Evolutionary conservation across 2,113 vertebrate genomes (phyloP).

Genomic region (Psittacula cyanocephala): DNA sequence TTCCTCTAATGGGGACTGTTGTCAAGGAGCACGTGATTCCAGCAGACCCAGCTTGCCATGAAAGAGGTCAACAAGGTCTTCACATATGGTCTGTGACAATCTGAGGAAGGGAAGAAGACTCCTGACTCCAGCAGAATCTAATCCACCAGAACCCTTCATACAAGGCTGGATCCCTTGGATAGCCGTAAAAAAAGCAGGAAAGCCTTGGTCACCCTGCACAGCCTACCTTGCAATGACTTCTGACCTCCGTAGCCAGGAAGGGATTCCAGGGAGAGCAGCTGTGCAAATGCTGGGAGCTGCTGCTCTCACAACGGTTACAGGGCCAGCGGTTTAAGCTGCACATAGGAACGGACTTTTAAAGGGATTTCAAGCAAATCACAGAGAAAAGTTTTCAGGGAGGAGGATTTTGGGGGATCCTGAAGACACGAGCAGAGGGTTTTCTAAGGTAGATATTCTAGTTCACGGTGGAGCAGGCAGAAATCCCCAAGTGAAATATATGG

Average conservation of each 20-base stretch:
- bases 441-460: neutral
- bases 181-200: neutral
- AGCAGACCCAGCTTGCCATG: neutral
- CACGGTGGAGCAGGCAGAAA: neutral
- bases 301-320: neutral
- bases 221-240: neutral
- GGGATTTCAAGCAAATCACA: neutral
- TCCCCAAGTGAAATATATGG: neutral
- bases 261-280: fast-evolving
- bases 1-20: neutral
- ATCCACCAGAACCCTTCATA: neutral
- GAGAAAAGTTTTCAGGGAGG: neutral
- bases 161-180: neutral
- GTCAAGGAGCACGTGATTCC: neutral
- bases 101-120: neutral
- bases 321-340: neutral
- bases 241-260: fast-evolving
- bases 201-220: neutral
- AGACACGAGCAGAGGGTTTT: neutral
- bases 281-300: neutral
- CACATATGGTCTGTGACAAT: neutral
- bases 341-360: neutral
- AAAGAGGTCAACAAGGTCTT: neutral
- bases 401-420: neutral
- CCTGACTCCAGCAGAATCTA: neutral